Evolutionary conservation across 2,797 vertebrate species (phyloP).

Genomic region (Loris lydekkerianus): DNA sequence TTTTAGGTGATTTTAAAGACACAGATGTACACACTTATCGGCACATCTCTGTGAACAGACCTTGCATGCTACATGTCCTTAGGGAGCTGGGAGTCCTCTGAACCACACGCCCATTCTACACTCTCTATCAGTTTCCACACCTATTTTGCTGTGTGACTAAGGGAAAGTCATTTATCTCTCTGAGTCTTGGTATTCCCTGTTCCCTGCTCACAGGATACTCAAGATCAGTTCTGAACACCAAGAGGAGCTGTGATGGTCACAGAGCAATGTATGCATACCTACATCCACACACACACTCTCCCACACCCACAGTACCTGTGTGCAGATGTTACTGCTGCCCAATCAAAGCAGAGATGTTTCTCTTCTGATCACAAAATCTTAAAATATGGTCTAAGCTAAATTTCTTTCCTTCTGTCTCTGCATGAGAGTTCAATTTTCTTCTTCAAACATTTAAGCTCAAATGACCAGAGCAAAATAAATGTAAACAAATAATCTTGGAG

Average conservation of each 20-base stretch:
- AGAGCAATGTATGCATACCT: rapidly evolving
- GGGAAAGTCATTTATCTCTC: neutral
- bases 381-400: neutral
- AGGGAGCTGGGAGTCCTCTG: neutral
- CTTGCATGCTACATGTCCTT: neutral
- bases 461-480: slow-evolving; percentile 67
- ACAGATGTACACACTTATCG: rapidly evolving
- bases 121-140: neutral
- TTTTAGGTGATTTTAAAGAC: neutral
- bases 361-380: neutral
- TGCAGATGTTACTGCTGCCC: neutral
- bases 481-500: slow-evolving; percentile 60
- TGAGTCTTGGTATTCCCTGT: neutral
- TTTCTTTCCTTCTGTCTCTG: slow-evolving; percentile 45
- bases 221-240: neutral
- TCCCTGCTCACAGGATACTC: neutral
- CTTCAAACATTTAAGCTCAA: slow-evolving; percentile 74
- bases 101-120: rapidly evolving
- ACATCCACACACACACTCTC: too few species aligned
- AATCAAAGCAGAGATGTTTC: neutral
- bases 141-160: slow-evolving; percentile 8
- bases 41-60: too few species aligned
- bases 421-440: slow-evolving; percentile 57
- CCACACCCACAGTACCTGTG: rapidly evolving
- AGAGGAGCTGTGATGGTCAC: rapidly evolving